These are phyloP conservation scores for Sipha flava DNA, from an alignment of 1,140 invertebrate species.

Conservation along the genomic window DNA sequence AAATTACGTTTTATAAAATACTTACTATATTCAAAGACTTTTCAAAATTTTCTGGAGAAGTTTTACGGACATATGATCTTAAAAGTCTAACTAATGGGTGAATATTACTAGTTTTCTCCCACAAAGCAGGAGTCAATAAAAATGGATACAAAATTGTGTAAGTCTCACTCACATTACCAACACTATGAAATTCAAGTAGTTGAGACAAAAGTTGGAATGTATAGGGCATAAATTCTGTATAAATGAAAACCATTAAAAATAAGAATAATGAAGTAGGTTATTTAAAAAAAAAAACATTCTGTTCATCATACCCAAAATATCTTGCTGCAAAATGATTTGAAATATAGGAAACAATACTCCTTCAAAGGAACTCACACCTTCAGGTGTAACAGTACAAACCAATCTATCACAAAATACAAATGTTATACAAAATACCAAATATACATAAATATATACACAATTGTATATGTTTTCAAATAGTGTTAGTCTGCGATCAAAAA, in stretches of 20 bases:
- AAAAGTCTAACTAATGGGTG: conserved; percentile 81
- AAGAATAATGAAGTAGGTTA: background rate
- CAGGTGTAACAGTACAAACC: conserved; percentile 70
- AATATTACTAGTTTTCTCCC: conserved; percentile 87
- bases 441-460: background rate
- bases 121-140: conserved; percentile 76
- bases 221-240: conserved; percentile 91
- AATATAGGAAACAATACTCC: conserved; percentile 85
- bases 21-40: conserved; percentile 41
- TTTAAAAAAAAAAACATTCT: background rate
- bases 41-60: conserved; percentile 39
- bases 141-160: conserved; percentile 86
- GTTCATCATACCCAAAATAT: conserved; percentile 67
- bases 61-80: conserved; percentile 64
- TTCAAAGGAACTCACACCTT: conserved; percentile 81
- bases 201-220: conserved; percentile 93
- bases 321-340: conserved; percentile 83
- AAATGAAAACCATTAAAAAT: conserved; percentile 31
- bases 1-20: conserved; percentile 26
- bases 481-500: too few relatives aligned
- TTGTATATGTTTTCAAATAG: background rate
- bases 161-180: conserved; percentile 56
- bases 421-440: background rate
- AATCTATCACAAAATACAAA: conserved; percentile 49
- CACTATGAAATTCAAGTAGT: conserved; percentile 70